Conservation (phyloP, 1,140 invertebrate species). For the Sinonovacula constricta region DNA sequence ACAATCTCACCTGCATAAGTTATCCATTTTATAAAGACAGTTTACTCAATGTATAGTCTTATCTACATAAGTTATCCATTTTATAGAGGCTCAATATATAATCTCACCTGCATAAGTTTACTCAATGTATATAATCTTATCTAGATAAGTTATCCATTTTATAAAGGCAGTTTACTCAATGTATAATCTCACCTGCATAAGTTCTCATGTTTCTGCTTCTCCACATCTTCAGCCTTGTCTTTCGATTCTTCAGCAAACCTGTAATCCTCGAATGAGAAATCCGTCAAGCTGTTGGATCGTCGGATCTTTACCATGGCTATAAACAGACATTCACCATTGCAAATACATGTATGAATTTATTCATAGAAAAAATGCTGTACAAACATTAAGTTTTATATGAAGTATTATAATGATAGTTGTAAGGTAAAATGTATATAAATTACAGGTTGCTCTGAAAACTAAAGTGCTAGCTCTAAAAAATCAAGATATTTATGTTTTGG, state of each 20-base stretch:
- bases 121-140: no score
- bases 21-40: no score
- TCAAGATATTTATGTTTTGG: no score
- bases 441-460: no score
- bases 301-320: constrained; percentile 84
- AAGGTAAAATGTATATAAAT: no score
- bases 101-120: constrained; percentile 68
- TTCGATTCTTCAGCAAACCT: constrained; percentile 84
- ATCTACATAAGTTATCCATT: background rate
- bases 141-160: background rate
- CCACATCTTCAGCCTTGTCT: constrained; percentile 65
- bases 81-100: background rate
- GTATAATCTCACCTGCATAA: constrained; percentile 77
- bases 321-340: background rate
- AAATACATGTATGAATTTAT: background rate
- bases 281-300: constrained; percentile 92
- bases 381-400: no score
- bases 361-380: no score
- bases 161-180: no score
- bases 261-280: constrained; percentile 69
- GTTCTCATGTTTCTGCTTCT: constrained; percentile 70
- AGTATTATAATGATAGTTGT: no score
- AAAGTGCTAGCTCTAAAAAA: no score
- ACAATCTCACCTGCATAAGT: no score
- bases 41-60: no score